These are phyloP conservation scores for Acropternis orthonyx DNA, from an alignment of 2,797 vertebrate species.

Conservation along the genomic window DNA sequence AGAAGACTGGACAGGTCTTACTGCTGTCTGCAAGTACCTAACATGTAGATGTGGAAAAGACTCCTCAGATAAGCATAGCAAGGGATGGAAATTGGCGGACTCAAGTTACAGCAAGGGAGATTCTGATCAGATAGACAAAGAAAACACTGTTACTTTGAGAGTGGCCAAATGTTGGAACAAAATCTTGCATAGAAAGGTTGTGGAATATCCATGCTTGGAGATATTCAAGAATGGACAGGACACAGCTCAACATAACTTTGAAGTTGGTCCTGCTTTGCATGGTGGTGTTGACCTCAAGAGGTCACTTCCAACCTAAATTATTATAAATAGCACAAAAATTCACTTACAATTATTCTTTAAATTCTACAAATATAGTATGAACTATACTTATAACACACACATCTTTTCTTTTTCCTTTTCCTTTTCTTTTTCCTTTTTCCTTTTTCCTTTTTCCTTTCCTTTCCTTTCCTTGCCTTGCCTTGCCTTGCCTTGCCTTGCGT, in stretches of 20 bases:
- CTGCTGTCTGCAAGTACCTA: not conserved
- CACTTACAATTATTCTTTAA: not conserved
- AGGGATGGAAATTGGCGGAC: not conserved
- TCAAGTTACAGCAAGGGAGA: not conserved
- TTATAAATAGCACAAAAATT: not conserved
- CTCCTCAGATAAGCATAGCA: not conserved
- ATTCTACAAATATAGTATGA: not conserved
- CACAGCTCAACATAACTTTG: rapidly evolving
- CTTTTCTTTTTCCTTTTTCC: not conserved
- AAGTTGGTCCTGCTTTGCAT: not conserved
- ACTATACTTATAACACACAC: not conserved
- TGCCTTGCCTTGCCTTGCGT: not conserved
- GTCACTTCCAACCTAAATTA: not conserved
- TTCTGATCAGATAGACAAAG: not conserved
- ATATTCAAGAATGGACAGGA: not conserved
- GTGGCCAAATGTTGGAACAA: not conserved
- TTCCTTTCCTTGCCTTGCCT: not conserved
- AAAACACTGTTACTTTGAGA: not conserved
- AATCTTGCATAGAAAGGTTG: not conserved
- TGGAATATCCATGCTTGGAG: not conserved
- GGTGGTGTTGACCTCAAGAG: not conserved
- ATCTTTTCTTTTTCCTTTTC: not conserved
- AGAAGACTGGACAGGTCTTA: not conserved
- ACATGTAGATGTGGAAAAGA: rapidly evolving
- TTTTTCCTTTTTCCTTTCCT: not conserved